Percentiles rank a stretch among this genome's conserved stretches.
Conservation (phyloP, 2,797 vertebrate genomes). For the Sphenopsis melanotis region DNA sequence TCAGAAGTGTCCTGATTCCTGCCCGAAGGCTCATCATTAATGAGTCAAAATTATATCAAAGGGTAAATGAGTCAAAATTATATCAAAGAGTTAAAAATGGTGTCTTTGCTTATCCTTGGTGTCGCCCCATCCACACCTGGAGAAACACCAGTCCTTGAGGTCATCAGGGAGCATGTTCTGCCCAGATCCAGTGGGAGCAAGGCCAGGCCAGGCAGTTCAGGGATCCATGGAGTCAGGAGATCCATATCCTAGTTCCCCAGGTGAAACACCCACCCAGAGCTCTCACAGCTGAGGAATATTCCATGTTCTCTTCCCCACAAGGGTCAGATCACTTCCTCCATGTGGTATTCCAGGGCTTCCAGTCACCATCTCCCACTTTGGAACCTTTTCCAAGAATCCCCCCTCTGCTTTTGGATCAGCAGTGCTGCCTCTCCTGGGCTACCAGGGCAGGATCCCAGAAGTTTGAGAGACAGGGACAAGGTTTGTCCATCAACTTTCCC, state of each 20-base stretch:
- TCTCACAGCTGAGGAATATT: neutral
- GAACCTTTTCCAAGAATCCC: neutral
- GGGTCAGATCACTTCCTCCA: neutral
- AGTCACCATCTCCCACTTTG: neutral
- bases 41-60: neutral
- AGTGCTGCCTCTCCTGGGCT: fast-evolving
- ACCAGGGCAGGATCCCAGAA: neutral
- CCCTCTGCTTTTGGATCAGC: neutral
- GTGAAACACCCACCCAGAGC: neutral
- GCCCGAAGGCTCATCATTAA: too few relatives aligned
- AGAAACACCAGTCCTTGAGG: neutral
- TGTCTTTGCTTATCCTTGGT: fast-evolving
- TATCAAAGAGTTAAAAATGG: fast-evolving
- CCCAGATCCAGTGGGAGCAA: neutral
- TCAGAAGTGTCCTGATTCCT: neutral
- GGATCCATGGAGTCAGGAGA: neutral
- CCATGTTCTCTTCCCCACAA: neutral
- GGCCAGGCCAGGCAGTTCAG: neutral
- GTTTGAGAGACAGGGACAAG: neutral
- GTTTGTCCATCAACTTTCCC: neutral
- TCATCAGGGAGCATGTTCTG: neutral
- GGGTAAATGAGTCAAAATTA: neutral
- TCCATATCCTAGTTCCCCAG: neutral
- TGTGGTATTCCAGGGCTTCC: neutral
- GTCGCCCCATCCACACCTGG: neutral